Base-by-base conservation (phyloP, 2,797 vertebrate genomes). In the Centroberyx gerrardi region DNA sequence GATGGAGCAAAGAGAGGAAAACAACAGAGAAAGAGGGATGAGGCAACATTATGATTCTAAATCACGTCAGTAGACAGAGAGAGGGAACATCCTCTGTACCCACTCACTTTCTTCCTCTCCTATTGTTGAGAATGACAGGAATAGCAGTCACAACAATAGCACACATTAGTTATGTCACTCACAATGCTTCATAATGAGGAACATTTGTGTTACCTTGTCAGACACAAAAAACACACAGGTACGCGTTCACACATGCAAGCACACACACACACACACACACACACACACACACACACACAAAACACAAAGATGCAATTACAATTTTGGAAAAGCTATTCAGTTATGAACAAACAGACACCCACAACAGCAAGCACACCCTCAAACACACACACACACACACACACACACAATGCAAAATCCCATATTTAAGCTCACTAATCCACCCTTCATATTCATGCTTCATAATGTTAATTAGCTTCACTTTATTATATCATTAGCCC, bases 401-500 rank as follows among this genome's bases (percentile, higher is more conserved):
- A 49, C 70, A 67, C 14, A 17, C 28, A 17, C 8, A 2, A 12
- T 52, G 28, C 44, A 14, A 17, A 27, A 52, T 60, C 18, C 54
- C 49, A 27, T 64, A 36, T 7, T 49, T 44, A 29, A 73, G 44
- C 7, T 27, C 75, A 52, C 66, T 66, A 82, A 85, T 81, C 68
- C 52, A 17, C 15, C 68, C 31, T 63, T 66, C 18, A 54, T 22
- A 49, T 71, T 62, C 58, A 49, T 69, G 60, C 54, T 67, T 31
- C 18, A n/a, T 31, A 28, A 27, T 68, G 52, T 56, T 76, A 81
- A 84, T 81, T 76, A 74, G 40, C 62, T 70, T 18, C 27, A 31
- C 42, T 51, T 78, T 60, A 59, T 82, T 49, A 58, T 27, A 70
- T 79, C 61, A 83, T 69, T 59, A 85, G 68, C 48, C 13, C 9